Evolutionary conservation across 2,797 vertebrate genomes (phyloP), one percentile per base, ranked within the genome.

Genomic region (Lutjanus argentimaculatus): DNA sequence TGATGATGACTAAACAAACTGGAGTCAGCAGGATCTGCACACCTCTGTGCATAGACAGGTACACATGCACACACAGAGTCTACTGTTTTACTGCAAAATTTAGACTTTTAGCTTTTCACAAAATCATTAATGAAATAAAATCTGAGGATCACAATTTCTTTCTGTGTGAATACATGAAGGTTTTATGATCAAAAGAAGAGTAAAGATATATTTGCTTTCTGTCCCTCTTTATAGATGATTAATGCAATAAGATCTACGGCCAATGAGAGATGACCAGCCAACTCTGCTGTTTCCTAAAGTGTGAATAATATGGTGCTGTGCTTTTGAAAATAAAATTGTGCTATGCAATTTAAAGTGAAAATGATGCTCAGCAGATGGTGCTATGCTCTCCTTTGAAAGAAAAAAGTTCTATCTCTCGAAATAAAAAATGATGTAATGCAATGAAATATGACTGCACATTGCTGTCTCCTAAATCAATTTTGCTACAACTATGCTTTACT

Each of bases 1-100:
- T 0, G 89, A 93, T 0, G 90, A 92, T 16, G 89, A 95, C 57
- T 93, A 84, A 89, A 89, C 46, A 72, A 49, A 49, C 5, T 67
- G 25, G 55, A 85, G 72, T 92, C 79, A 80, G 83, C 82, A 75
- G 67, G 52, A 78, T 53, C 61, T 72, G 63, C 43, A 46, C 55
- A 67, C 10, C 2, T 59, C n/a, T 69, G n/a, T 55, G 52, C 58
- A 77, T 46, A 80, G 42, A 79, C 75, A 88, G 72, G 86, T 87
- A 84, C 45, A 75, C 19, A 43, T 30, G 15, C n/a, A 57, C 25
- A 67, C 48, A 82, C 3, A 8, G 13, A 42, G n/a, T 57, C 11
- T 9, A n/a, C 13, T 16, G 3, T 36, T n/a, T 40, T 13, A 13
- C 21, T 68, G 21, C 8, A 45, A 15, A 58, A 53, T 63, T 25